A percentile compares a stretch with the other conserved stretches of the same genome.
These are phyloP conservation scores for Meghimatium bilineatum DNA, from an alignment of 2,888 invertebrate genomes.

Conservation along the genomic window DNA sequence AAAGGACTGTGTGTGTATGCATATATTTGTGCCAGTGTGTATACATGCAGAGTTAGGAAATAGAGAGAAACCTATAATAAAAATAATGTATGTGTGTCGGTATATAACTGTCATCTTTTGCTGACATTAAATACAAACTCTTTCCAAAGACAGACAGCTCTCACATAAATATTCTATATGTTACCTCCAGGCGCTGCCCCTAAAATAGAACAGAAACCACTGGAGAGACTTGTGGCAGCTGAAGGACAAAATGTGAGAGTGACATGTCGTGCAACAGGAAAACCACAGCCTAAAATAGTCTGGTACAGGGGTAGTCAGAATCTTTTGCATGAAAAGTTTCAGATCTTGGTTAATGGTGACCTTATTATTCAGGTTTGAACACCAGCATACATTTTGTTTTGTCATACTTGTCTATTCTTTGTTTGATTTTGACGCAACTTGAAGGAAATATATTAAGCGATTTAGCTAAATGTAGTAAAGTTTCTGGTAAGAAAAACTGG, in stretches of 20 bases:
- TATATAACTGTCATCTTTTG: no score
- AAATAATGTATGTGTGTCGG: no score
- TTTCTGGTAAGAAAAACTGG: no score
- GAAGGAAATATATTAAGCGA: no score
- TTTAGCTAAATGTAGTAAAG: no score
- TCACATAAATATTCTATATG: background rate
- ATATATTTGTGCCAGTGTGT: no score
- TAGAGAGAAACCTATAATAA: no score
- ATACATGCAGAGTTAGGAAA: no score
- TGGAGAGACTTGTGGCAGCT: constrained; percentile 66
- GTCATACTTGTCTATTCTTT: background rate
- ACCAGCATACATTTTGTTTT: background rate
- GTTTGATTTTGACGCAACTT: background rate
- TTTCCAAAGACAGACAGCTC: background rate
- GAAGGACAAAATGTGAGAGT: constrained; percentile 68
- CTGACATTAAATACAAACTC: no score
- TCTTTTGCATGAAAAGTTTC: constrained; percentile 89
- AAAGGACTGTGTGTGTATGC: no score
- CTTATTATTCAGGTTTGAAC: constrained; percentile 82
- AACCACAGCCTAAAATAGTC: constrained; percentile 93
- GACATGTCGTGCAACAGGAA: constrained; percentile 92
- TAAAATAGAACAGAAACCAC: constrained; percentile 89
- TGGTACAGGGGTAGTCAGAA: constrained; percentile 82
- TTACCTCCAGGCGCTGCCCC: constrained; percentile 85
- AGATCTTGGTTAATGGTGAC: constrained; percentile 86